These are phyloP conservation scores for Caiman crocodilus DNA, from an alignment of 2,797 vertebrate genomes.

Conservation along the genomic window DNA sequence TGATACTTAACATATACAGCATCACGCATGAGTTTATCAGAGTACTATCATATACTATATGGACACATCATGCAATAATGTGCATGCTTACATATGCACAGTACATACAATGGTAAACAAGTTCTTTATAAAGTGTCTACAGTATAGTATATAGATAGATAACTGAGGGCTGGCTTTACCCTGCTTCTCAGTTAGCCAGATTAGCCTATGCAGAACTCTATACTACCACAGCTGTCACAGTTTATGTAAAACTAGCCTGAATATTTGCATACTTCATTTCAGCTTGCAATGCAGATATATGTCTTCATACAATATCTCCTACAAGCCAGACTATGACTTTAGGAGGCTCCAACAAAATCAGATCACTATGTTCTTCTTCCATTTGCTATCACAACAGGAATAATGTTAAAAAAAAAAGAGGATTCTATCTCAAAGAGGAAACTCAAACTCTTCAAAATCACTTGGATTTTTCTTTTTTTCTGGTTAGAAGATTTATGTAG, in stretches of 20 bases:
- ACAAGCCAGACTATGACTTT: background rate
- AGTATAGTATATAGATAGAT: background rate
- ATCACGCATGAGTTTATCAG: no score
- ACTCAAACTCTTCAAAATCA: background rate
- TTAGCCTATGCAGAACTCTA: no score
- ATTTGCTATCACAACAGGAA: background rate
- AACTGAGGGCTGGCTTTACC: no score
- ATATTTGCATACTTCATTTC: background rate
- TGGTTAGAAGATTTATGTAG: no score
- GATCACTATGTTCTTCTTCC: background rate
- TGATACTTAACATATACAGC: no score
- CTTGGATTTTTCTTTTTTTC: background rate
- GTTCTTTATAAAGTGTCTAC: background rate
- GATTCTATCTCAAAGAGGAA: slow-evolving; percentile 3
- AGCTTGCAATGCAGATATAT: background rate
- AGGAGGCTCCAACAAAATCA: background rate
- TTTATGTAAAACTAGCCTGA: background rate
- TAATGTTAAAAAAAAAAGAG: background rate
- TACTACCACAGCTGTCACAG: background rate
- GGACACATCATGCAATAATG: background rate
- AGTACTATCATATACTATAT: background rate
- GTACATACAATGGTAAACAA: background rate
- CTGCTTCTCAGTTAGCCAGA: no score
- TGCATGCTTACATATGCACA: background rate
- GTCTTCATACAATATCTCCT: background rate